Percentiles rank a stretch among this genome's conserved stretches.
phyloP scores from a whole-genome alignment of 2,888 invertebrate genomes.

The Chalcis sispes region DNA sequence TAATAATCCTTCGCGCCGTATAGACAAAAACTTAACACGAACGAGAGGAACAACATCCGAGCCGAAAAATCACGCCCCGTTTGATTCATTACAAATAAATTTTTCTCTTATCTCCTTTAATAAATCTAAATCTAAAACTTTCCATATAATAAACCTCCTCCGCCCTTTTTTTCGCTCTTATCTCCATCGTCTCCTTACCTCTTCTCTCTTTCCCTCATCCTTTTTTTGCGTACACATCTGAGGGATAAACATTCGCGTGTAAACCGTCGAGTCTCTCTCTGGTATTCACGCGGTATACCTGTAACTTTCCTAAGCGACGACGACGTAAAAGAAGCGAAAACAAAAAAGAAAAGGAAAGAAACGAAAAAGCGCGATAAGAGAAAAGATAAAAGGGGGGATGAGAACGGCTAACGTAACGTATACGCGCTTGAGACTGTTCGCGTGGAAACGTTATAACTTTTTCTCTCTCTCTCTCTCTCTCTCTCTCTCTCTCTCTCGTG shows the following conservation, averaged over 20 bases:
- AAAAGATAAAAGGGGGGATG: background rate
- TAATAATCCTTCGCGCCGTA: too few relatives aligned
- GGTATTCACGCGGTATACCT: too few relatives aligned
- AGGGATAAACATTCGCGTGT: constrained; percentile 20
- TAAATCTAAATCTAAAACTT: constrained; percentile 31
- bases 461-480: background rate
- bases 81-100: background rate
- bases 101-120: background rate
- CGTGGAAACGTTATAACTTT: constrained; percentile 4
- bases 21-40: too few relatives aligned
- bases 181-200: background rate
- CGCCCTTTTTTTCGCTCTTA: constrained; percentile 30
- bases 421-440: background rate
- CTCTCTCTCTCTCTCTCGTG: too few relatives aligned
- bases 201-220: constrained; percentile 4
- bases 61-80: background rate
- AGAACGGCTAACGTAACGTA: background rate
- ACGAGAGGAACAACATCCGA: too few relatives aligned
- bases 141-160: constrained; percentile 6
- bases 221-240: constrained; percentile 1
- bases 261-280: constrained; percentile 32
- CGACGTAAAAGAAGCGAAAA: background rate
- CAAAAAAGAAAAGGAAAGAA: background rate
- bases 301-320: too few relatives aligned
- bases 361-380: background rate